Evolutionary conservation across 2,888 invertebrate species (phyloP), one percentile per base, ranked within the genome.

Genomic region (Drosophila ezoana): DNA sequence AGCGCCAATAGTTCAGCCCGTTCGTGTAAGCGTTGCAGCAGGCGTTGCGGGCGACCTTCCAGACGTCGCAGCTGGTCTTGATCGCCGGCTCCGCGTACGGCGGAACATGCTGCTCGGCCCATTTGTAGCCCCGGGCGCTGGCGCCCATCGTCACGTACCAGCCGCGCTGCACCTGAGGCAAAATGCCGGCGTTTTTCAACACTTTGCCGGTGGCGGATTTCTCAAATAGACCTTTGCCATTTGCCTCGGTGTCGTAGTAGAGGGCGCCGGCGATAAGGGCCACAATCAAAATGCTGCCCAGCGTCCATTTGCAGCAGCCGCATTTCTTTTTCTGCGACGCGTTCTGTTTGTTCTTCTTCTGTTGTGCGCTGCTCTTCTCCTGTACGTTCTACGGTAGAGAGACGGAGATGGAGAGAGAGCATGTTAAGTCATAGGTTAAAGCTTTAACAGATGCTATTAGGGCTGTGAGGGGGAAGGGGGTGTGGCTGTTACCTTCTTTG

Each of bases 41-140:
- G 70, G 93, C 53, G 86, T 95, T 95, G 49, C 93, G 92, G 1
- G 91, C 89, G 23, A 96, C 66, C 38, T 94, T 92, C 64, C 93
- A 93, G 8, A 94, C 64, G 89, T 96, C 95, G 78, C 93, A 93
- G 0, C 93, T 91, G 14, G 96, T 92, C 83, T 95, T 93, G 2
- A 93, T 87, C 79, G 95, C 95, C 0, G 96, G 95, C 74, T 93
- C 93, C 44, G 94, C 92, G 90, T 95, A 95, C 40, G 95, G 93
- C 0, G 96, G 96, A 32, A 95, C 94, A 87, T 94, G 95, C 28
- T 94, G 93, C 83, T 96, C 95, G 23, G 95, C 92, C 93, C 95
- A 95, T 59, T 94, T 93, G 86, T 95, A 95, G 3, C 94, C 94
- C 73, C 95, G 93, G 0, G 94, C 94, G 13, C 94, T 93, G 33